Base-by-base conservation (phyloP, 2,113 vertebrate species). In the Brachypteracias leptosomus region DNA sequence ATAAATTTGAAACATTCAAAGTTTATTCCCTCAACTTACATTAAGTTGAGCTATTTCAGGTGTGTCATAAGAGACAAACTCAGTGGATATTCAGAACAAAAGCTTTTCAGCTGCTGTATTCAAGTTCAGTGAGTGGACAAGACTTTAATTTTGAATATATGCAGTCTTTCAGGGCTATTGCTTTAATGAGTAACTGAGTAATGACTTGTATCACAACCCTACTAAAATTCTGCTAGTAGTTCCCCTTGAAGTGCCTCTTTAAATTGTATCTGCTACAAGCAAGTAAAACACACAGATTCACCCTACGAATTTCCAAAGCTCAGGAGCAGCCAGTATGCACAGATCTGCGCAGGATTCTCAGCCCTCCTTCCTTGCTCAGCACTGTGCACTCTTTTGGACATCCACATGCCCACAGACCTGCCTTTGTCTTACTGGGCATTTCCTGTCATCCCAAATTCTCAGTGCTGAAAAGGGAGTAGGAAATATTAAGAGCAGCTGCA, bases 41-140 rank as follows among this genome's bases (percentile, higher is more conserved):
- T 95, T 92, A 96, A 97, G 95, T 96, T 97, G 84, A 88, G 90
- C 44, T 87, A 26, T 92, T 93, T 91, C 88, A 84, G 80, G 80
- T 95, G 79, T 35, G 16, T 67, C 10, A 0, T 44, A 81, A 79
- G 46, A 90, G 75, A 86, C 5, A 38, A 90, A 91, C 88, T 94
- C 95, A 90, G 92, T 71, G 89, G 66, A 88, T 86, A 57, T 95
- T 83, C 28, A 83, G 78, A 95, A 75, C 12, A 92, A 85, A 95
- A 93, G 63, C 55, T 93, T 90, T 89, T 51, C 40, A 91, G 77
- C 87, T 93, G 70, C 88, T 93, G 14, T 84, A 13, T 89, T 93
- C 85, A 77, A 57, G 66, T 81, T 86, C 72, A 73, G 31, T 44
- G 82, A 93, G 79, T 58, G 44, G 66, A 46, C 36, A 80, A 70